Evolutionary conservation across 2,797 vertebrate species (phyloP), one percentile per base, ranked within the genome.

Genomic region (Adrianichthys oophorus): DNA sequence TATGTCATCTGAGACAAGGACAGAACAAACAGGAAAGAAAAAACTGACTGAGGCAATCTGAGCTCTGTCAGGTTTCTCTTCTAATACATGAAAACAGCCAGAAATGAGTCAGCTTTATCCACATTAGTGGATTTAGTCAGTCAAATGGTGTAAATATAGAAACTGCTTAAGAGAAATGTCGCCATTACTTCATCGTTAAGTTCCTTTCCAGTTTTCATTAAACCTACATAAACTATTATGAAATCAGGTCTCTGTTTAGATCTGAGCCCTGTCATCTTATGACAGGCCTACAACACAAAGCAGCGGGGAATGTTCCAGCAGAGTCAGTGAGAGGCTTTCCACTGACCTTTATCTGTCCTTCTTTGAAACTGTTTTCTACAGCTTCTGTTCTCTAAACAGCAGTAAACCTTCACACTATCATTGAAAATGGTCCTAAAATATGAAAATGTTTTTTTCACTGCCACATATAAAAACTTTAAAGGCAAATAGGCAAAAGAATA

Each of bases 241-340:
- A 56, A 21, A 52, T 15, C 4, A 29, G 43, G 43, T 52, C 24
- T 69, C 72, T 66, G 65, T 78, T 75, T 51, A 46, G 42, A 32
- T 50, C 69, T 56, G 29, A 10, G 29, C 29, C 29, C 29, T 6
- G 7, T 29, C 6, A 7, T 7, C 7, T 32, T 78, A 73, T 70
- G 62, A 63, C 65, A 68, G 57, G 63, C 45, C 41, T 26, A 26
- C 56, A 68, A 23, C 72, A 67, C 52, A 65, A 61, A 70, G 62
- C 41, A n/a, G 61, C 72, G 55, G 78, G 78, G 59, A 75, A 83
- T 79, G 79, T 74, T 82, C 73, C 63, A 75, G 29, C 37, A 58
- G 66, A 50, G 57, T 79, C 65, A 79, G 48, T 55, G 37, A 15
- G 68, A 77, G 60, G 54, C 68, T 57, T 66, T 52, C 17, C 47